These are phyloP conservation scores for Alethe diademata DNA, from an alignment of 2,113 vertebrate species.

Conservation along the genomic window DNA sequence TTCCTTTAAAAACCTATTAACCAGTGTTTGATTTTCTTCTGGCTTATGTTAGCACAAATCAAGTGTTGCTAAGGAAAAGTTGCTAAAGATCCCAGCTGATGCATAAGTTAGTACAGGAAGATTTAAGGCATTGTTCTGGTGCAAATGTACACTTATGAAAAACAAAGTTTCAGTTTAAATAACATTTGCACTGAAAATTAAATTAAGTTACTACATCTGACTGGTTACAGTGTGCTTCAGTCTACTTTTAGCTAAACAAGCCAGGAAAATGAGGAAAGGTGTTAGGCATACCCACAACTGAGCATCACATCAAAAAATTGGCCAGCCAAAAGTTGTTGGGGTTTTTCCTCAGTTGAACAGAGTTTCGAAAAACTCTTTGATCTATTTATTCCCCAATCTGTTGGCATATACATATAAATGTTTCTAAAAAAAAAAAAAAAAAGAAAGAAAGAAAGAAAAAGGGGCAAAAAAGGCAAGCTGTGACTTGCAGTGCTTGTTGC, in stretches of 20 bases:
- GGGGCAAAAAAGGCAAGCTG: background rate
- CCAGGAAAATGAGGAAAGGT: background rate
- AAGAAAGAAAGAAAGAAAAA: too few relatives aligned
- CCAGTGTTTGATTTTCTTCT: background rate
- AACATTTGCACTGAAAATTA: background rate
- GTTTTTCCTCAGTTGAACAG: background rate
- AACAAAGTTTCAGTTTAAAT: background rate
- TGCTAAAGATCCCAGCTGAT: background rate
- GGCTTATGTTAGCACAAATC: background rate
- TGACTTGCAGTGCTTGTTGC: background rate
- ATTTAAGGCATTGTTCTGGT: background rate
- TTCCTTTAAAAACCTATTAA: background rate
- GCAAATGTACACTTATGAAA: background rate
- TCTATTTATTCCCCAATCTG: slow-evolving; percentile 6
- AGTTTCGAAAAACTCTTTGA: background rate
- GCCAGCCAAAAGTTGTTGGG: background rate
- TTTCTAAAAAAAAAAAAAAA: background rate
- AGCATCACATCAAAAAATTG: background rate
- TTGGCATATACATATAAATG: background rate
- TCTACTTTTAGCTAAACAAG: background rate
- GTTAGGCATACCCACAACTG: background rate
- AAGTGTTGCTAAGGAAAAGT: background rate
- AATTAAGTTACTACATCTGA: background rate
- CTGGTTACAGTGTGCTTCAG: background rate
- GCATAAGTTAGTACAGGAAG: background rate